These are phyloP conservation scores for Ageneiosus marmoratus DNA, from an alignment of 2,113 vertebrate genomes.

Conservation along the genomic window DNA sequence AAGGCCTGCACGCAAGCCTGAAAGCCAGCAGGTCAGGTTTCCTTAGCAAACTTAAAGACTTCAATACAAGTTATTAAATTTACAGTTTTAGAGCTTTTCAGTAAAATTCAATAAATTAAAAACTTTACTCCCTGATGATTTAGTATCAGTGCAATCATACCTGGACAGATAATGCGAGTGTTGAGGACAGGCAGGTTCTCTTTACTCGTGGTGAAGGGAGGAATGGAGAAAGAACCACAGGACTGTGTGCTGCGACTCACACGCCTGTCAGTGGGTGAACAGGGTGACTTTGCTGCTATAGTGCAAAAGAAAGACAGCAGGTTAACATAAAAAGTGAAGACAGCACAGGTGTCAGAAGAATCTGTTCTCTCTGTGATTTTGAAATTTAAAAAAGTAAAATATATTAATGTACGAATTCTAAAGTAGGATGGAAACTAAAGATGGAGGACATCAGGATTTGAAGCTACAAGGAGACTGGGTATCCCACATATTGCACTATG, in stretches of 20 bases:
- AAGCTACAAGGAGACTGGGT: background rate
- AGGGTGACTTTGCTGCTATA: constrained; percentile 77
- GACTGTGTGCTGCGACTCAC: constrained; percentile 80
- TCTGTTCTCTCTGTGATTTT: background rate
- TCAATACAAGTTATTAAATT: background rate
- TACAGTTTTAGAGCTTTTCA: background rate
- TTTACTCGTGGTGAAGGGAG: constrained; percentile 84
- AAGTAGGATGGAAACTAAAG: background rate
- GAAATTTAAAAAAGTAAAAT: background rate
- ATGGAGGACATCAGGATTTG: background rate
- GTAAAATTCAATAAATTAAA: background rate
- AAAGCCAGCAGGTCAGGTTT: constrained; percentile 34
- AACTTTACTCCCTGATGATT: background rate
- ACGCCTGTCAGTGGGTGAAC: constrained; percentile 81
- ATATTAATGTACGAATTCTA: background rate
- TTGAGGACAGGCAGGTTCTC: constrained; percentile 98
- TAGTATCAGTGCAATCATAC: constrained; percentile 64
- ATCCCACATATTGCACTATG: background rate
- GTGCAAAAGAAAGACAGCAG: constrained; percentile 27
- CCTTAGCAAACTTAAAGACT: background rate
- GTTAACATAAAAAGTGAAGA: background rate
- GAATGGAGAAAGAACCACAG: constrained; percentile 83
- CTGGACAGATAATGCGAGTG: constrained; percentile 96
- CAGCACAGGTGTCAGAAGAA: background rate
- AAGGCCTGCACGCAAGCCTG: constrained; percentile 91